phyloP scores from a whole-genome alignment of 2,113 vertebrate species.

The Crotalus horridus region DNA sequence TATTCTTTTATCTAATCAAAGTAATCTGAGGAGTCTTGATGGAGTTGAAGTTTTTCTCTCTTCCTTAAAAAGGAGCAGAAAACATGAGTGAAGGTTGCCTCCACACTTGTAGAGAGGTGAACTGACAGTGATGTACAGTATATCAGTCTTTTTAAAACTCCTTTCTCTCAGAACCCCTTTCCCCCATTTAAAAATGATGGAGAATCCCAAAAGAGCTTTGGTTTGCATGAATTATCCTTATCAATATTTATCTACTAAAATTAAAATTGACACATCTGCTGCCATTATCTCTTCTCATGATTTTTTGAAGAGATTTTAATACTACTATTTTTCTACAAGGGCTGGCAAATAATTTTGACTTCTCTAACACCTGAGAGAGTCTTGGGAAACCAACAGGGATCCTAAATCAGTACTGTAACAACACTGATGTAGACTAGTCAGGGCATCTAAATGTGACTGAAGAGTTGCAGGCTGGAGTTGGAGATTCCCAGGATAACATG shows the following conservation, averaged over 20 bases:
- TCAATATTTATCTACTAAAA: not conserved
- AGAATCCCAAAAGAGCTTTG: not conserved
- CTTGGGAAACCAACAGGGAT: not conserved
- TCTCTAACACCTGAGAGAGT: not conserved
- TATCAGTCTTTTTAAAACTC: too few species aligned
- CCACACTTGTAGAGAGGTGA: too few species aligned
- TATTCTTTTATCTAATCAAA: too few species aligned
- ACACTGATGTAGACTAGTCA: too few species aligned
- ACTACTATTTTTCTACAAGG: not conserved
- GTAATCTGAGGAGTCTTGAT: too few species aligned
- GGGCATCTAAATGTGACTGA: too few species aligned
- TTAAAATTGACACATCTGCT: not conserved
- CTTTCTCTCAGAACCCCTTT: not conserved
- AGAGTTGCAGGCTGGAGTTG: too few species aligned
- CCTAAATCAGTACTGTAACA: not conserved
- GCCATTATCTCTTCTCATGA: not conserved
- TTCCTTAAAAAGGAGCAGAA: too few species aligned
- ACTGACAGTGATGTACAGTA: too few species aligned
- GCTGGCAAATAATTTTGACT: not conserved
- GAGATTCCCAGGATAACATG: too few species aligned
- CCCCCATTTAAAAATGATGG: not conserved
- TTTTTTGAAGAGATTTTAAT: not conserved
- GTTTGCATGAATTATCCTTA: not conserved
- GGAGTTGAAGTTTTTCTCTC: too few species aligned
- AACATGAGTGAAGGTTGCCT: too few species aligned